Percentiles rank a stretch among this genome's conserved stretches.
Conservation (phyloP, 2,113 vertebrate species). For the Balaeniceps rex region DNA sequence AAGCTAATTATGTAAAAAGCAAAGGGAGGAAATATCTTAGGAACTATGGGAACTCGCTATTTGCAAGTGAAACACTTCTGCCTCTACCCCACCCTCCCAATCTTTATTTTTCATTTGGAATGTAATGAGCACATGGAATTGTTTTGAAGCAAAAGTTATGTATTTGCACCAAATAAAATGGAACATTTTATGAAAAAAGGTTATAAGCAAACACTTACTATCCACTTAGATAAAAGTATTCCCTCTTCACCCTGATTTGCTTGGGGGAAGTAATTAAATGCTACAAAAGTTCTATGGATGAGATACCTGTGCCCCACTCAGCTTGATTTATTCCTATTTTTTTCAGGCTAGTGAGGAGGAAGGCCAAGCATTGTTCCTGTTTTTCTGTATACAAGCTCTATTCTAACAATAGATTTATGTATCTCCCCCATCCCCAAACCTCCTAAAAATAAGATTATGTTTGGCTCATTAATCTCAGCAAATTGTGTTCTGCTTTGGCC, state of each 20-base stretch:
- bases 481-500: not conserved
- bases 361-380: not conserved
- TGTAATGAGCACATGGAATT: not conserved
- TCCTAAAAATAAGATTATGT: not conserved
- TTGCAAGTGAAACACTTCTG: not conserved
- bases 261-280: not conserved
- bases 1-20: not conserved
- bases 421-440: not conserved
- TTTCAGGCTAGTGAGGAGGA: not conserved
- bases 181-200: not conserved
- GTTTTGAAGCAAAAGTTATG: not conserved
- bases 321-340: not conserved
- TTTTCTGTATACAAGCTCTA: not conserved
- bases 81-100: not conserved
- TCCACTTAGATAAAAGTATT: not conserved
- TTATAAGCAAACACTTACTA: not conserved
- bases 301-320: not conserved
- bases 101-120: not conserved
- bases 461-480: conserved; percentile 13
- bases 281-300: not conserved
- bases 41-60: not conserved
- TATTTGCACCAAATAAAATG: not conserved
- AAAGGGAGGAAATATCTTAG: not conserved
- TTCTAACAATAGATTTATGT: not conserved
- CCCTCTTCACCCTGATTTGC: not conserved